Conservation (phyloP, 1,140 invertebrate species). For the Cryptotermes secundus region DNA sequence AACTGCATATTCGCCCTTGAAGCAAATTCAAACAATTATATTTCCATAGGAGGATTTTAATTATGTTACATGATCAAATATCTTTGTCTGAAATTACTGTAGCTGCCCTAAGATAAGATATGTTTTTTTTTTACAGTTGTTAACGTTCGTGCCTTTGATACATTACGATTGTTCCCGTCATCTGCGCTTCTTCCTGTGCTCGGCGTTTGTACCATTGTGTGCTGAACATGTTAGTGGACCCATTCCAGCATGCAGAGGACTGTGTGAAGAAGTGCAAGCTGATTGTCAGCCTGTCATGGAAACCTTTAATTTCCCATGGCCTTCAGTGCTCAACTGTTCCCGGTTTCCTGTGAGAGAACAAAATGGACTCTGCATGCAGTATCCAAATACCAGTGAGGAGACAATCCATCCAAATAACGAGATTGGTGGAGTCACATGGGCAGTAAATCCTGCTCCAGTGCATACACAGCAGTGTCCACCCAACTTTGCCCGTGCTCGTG, state of each 20-base stretch:
- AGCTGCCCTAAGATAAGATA: conserved; percentile 25
- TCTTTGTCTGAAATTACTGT: too few relatives aligned
- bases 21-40: too few relatives aligned
- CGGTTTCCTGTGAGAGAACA: conserved; percentile 58
- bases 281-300: conserved; percentile 76
- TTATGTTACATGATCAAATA: too few relatives aligned
- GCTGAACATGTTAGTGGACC: conserved; percentile 82
- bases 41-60: too few relatives aligned
- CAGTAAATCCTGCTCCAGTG: conserved; percentile 10
- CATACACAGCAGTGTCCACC: conserved; percentile 49
- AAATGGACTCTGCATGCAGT: conserved; percentile 41
- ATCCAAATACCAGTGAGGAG: not conserved
- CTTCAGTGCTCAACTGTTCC: conserved; percentile 75
- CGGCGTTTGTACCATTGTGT: conserved; percentile 89
- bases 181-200: conserved; percentile 86
- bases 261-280: conserved; percentile 77
- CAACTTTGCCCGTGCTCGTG: conserved; percentile 51
- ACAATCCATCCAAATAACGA: not conserved
- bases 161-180: conserved; percentile 84
- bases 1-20: too few relatives aligned
- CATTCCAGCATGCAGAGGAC: conserved; percentile 82
- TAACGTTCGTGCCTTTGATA: conserved; percentile 75
- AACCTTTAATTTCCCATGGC: conserved; percentile 69
- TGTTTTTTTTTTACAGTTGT: conserved; percentile 58
- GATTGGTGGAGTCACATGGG: conserved; percentile 32